Base-by-base conservation (phyloP, 2,888 invertebrate genomes). In the Thymelicus lineola region DNA sequence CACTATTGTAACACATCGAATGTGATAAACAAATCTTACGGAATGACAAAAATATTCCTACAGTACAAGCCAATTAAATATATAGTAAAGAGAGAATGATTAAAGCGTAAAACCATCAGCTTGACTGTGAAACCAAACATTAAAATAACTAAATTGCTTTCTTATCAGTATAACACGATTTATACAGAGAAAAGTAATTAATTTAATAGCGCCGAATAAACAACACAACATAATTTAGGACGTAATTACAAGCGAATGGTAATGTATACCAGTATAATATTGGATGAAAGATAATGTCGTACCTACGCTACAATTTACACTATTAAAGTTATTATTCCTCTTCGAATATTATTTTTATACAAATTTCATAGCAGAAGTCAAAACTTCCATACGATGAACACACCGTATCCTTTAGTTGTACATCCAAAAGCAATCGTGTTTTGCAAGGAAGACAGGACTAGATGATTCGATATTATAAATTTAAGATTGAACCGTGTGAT, bases 371-470 rank as follows among this genome's bases (percentile, higher is more conserved):
- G 59, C 50, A 66, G 61, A 67, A 62, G 61, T 55, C 46, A 28
- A 62, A 10, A 62, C 69, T 62, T 62, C 55, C 35, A 64, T 48
- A 69, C 35, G 42, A 45, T 64, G 53, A 58, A 65, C 59, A 71
- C 59, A 65, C 58, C 48, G 48, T 64, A 62, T 64, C 48, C 58
- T 42, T 69, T 50, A 64, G 20, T 48, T 60, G 58, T 42, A 64
- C 42, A 58, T 69, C 50, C 68, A 72, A 73, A 73, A 72, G 70
- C 69, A 73, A 67, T 72, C 36, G 72, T 74, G 66, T 72, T 76
- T 81, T 75, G 81, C 80, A 81, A 84, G 88, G 89, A 89, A 89
- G 88, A 88, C 88, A 80, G 82, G 89, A 89, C 89, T 89, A 88
- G 89, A 87, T 83, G 82, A 83, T 78, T 69, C 62, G 60, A 66